Base-by-base conservation (phyloP, 2,888 invertebrate species). In the Mythimna ferrago region DNA sequence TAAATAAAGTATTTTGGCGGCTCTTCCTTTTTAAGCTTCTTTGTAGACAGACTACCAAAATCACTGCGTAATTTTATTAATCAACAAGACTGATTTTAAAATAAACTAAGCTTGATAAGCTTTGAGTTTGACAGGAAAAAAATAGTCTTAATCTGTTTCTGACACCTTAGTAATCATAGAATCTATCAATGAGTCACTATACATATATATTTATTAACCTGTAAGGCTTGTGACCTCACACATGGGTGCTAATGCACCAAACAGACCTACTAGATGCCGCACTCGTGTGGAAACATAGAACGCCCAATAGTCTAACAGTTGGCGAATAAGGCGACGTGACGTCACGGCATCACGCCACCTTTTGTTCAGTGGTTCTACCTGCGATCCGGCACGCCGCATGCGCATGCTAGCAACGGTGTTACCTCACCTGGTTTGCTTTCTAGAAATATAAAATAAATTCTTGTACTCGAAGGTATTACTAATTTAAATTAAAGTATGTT, bases 321-420 rank as follows among this genome's bases (percentile, higher is more conserved):
- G 91, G 92, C 90, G 92, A 91, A 93, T 95, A 94, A 93, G 93
- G 95, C 89, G 94, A 94, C 88, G 93, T 96, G 96, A 95, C 96
- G 96, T 96, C 96, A 95, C 91, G 74, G 90, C 94, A 95, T 96
- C 96, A 96, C 96, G 96, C 96, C 96, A 96, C 96, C 95, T 96
- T 96, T 95, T 94, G 94, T 94, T 90, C 92, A 93, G 93, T 93
- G 92, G 93, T 92, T 92, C 89, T 86, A 87, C 87, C 89, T 88
- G 93, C 95, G 94, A 93, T 94, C 91, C 93, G 93, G 93, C 94
- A 91, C 91, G 89, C 86, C 91, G 87, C 91, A 87, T 80, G 85
- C 86, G 87, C 89, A 86, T 89, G 86, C 80, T 69, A 82, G 69
- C 81, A 81, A 80, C 74, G 54, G 62, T 79, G 74, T 85, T 82